Conservation (phyloP, 53 echinoderm and acorn worm species). For the Pentamera pediparva region DNA sequence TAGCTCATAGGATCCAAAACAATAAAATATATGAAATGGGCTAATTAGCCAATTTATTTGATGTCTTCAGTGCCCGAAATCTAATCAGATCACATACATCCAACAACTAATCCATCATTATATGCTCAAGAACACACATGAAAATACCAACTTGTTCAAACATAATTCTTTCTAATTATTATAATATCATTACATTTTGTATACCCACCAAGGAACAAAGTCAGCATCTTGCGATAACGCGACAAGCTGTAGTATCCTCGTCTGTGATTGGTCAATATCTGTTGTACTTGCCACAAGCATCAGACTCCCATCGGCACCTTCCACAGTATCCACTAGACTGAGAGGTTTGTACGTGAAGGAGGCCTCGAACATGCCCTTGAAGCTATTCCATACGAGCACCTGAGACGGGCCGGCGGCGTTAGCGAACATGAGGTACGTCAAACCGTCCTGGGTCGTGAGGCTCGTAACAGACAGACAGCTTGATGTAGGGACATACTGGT, state of each 20-base stretch:
- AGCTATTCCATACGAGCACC: slow-evolving; percentile 66
- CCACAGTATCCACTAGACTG: neutral
- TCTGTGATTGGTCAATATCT: slow-evolving; percentile 44
- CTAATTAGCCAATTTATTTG: too few species aligned
- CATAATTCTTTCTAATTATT: too few species aligned
- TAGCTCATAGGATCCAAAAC: too few species aligned
- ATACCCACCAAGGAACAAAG: slow-evolving; percentile 78
- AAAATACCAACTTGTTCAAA: too few species aligned
- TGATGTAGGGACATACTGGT: slow-evolving; percentile 73
- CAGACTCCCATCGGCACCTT: neutral
- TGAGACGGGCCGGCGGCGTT: slow-evolving; percentile 51
- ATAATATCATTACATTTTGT: too few species aligned
- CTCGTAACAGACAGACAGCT: slow-evolving; percentile 59
- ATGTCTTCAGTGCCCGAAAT: too few species aligned
- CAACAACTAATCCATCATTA: too few species aligned
- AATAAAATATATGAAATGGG: too few species aligned
- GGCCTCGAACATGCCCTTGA: slow-evolving; percentile 69
- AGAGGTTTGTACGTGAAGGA: neutral
- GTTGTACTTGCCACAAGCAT: slow-evolving; percentile 5
- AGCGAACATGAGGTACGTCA: slow-evolving; percentile 60
- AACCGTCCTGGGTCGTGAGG: slow-evolving; percentile 51
- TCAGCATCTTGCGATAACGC: slow-evolving; percentile 53
- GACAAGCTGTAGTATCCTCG: slow-evolving; percentile 55
- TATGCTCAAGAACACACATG: too few species aligned
- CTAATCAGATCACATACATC: too few species aligned